Percentiles rank a stretch among this genome's conserved stretches.
Evolutionary conservation across 2,113 vertebrate genomes (phyloP).

Genomic region (Sylvia atricapilla): DNA sequence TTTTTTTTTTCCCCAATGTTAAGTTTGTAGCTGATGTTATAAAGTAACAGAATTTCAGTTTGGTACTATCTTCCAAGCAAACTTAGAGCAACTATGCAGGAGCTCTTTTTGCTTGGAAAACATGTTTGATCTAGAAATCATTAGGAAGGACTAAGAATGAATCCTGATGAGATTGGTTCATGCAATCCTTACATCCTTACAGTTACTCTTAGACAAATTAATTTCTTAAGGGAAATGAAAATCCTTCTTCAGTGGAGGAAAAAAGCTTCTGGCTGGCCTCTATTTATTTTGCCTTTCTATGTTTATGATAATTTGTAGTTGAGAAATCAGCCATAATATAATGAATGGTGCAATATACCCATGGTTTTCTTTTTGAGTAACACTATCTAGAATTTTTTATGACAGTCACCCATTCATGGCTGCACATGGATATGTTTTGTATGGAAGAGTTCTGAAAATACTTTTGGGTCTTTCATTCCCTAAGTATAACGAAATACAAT

Average conservation of each 20-base stretch:
- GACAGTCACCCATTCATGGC: not conserved
- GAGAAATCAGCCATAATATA: not conserved
- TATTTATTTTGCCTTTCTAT: not conserved
- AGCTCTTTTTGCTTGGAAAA: conserved; percentile 53
- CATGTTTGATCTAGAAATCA: conserved; percentile 28
- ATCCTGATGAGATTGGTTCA: conserved; percentile 19
- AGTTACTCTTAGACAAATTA: not conserved
- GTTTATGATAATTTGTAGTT: not conserved
- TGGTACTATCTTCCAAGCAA: conserved; percentile 29
- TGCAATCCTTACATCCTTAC: conserved; percentile 19
- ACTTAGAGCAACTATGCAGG: conserved; percentile 16
- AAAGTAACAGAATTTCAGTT: conserved; percentile 38
- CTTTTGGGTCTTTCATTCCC: not conserved
- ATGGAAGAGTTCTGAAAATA: not conserved
- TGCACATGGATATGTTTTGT: not conserved
- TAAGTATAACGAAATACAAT: not conserved
- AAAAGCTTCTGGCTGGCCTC: not conserved
- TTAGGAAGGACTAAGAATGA: conserved; percentile 52
- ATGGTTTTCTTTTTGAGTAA: not conserved
- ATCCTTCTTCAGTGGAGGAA: not conserved
- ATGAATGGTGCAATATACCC: not conserved
- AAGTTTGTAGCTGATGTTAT: not conserved
- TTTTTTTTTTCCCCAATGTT: not conserved
- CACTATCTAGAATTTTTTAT: not conserved
- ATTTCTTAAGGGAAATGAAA: not conserved